phyloP scores from a whole-genome alignment of 2,888 invertebrate genomes.

The Acrobeloides nanus region DNA sequence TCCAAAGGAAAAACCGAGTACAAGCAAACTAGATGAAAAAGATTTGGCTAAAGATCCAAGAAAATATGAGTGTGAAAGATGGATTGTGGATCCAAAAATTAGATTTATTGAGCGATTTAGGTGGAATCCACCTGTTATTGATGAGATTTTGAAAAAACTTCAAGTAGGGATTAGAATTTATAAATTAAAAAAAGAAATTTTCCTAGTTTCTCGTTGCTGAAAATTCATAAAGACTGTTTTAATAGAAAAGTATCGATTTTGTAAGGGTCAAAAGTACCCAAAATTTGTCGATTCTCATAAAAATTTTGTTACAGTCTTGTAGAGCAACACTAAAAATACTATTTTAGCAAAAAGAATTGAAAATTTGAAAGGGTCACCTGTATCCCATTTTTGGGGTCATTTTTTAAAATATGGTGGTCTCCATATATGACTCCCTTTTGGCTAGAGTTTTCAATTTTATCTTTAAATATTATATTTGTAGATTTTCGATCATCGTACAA shows the following conservation, averaged over 20 bases:
- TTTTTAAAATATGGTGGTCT: too few species aligned
- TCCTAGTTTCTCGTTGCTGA: background rate
- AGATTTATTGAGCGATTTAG: slow-evolving; percentile 47
- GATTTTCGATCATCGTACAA: slow-evolving; percentile 90
- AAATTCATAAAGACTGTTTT: background rate
- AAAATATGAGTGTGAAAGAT: slow-evolving; percentile 77
- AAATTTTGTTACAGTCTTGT: too few species aligned
- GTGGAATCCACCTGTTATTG: slow-evolving; percentile 91
- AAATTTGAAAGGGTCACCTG: too few species aligned
- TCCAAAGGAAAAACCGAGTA: too few species aligned
- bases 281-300: too few species aligned
- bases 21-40: slow-evolving; percentile 7
- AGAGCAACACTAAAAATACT: too few species aligned
- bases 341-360: too few species aligned
- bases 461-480: slow-evolving; percentile 16
- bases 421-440: background rate
- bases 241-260: too few species aligned
- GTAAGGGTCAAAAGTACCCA: too few species aligned
- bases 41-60: slow-evolving; percentile 20
- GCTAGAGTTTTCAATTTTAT: background rate
- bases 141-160: slow-evolving; percentile 92
- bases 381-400: too few species aligned
- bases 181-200: background rate
- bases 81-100: slow-evolving; percentile 81
- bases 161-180: too few species aligned